Percentiles rank a stretch among this genome's conserved stretches.
Evolutionary conservation across 2,113 vertebrate genomes (phyloP).

Genomic region (Aegypius monachus): DNA sequence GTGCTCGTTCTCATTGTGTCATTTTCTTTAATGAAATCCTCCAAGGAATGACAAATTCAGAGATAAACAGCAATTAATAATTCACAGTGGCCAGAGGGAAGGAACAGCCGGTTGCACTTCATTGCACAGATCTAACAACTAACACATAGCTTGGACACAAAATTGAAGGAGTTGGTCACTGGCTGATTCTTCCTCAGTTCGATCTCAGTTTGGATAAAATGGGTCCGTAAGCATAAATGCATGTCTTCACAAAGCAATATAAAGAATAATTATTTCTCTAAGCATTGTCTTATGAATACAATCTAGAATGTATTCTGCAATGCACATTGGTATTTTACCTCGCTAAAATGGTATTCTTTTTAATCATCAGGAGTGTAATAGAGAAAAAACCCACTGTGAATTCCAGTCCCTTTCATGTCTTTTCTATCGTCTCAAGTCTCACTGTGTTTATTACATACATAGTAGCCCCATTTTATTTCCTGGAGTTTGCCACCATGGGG

Average conservation of each 20-base stretch:
- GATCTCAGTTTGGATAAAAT: not conserved
- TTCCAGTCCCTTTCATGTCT: not conserved
- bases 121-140: not conserved
- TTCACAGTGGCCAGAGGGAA: conserved; percentile 29
- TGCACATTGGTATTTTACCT: not conserved
- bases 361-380: not conserved
- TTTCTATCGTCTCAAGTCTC: not conserved
- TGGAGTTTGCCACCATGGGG: not conserved
- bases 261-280: not conserved
- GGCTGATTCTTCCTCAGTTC: not conserved
- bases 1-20: not conserved
- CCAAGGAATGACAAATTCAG: conserved; percentile 21
- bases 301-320: not conserved
- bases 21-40: conserved; percentile 18
- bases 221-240: not conserved
- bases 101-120: not conserved
- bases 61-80: conserved; percentile 58
- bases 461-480: not conserved
- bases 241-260: not conserved
- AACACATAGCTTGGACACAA: not conserved
- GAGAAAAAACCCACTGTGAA: not conserved
- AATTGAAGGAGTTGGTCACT: not conserved
- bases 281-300: not conserved
- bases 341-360: not conserved
- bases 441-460: not conserved